These are phyloP conservation scores for Leptatherina wallacei DNA, from an alignment of 2,797 vertebrate genomes.

Conservation along the genomic window DNA sequence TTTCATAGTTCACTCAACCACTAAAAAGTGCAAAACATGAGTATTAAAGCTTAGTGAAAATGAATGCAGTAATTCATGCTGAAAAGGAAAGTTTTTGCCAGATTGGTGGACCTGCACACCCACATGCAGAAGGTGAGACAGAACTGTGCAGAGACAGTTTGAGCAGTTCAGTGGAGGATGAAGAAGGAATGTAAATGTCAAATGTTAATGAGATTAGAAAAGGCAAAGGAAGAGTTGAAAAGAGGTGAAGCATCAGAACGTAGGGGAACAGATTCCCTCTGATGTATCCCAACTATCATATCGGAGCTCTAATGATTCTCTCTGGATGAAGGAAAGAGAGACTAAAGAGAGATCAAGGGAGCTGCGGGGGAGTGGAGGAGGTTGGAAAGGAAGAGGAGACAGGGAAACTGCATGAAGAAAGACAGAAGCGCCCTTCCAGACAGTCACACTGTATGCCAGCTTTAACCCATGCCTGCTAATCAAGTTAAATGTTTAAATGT, in stretches of 20 bases:
- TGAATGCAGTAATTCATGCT: background rate
- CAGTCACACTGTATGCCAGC: slow-evolving; percentile 19
- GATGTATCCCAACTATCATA: slow-evolving; percentile 59
- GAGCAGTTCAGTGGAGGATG: slow-evolving; percentile 25
- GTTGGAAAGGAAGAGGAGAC: slow-evolving; percentile 23
- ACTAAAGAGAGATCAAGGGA: slow-evolving; percentile 69
- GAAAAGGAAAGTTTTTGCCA: slow-evolving; percentile 17
- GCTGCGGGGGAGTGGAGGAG: slow-evolving; percentile 28
- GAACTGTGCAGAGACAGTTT: background rate
- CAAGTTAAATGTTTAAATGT: slow-evolving; percentile 43
- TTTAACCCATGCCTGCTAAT: slow-evolving; percentile 23
- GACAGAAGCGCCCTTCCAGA: slow-evolving; percentile 34
- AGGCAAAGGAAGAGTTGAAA: slow-evolving; percentile 49
- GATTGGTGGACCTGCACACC: background rate
- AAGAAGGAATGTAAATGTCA: slow-evolving; percentile 61
- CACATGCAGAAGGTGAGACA: slow-evolving; percentile 3
- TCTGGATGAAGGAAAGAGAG: slow-evolving; percentile 59
- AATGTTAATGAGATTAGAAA: slow-evolving; percentile 70
- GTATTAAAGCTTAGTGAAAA: slow-evolving; percentile 9
- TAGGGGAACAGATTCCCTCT: slow-evolving; percentile 57
- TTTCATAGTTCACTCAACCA: slow-evolving; percentile 3
- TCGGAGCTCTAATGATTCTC: slow-evolving; percentile 72
- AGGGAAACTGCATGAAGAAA: slow-evolving; percentile 47
- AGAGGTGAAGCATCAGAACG: slow-evolving; percentile 59
- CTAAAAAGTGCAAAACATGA: slow-evolving; percentile 4